Percentiles rank a stretch among this genome's conserved stretches.
phyloP scores from a whole-genome alignment of 1,140 invertebrate genomes.

The Drosophila subpulchrella region DNA sequence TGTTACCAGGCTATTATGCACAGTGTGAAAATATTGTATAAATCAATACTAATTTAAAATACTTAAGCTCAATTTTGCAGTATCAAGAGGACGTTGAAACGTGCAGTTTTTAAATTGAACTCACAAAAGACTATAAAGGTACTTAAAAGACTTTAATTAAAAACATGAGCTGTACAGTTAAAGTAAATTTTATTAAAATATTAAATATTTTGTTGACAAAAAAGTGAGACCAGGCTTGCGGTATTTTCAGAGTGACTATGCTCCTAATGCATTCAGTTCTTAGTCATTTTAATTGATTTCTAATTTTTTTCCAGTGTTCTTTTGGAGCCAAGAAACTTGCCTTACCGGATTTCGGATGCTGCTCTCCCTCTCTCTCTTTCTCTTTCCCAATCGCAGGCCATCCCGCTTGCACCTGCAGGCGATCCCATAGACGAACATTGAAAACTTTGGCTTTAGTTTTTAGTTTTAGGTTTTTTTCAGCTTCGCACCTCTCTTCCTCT shows the following conservation, averaged over 20 bases:
- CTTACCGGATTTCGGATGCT: constrained; percentile 79
- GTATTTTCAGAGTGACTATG: neutral
- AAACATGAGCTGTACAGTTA: too few relatives aligned
- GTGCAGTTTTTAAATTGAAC: neutral
- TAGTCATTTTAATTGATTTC: neutral
- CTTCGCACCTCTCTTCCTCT: constrained; percentile 23
- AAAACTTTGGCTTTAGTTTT: constrained; percentile 40
- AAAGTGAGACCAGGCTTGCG: neutral
- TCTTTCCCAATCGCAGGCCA: neutral
- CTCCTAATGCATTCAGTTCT: neutral
- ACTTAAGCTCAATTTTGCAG: neutral
- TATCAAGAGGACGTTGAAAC: constrained; percentile 4
- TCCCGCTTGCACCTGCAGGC: constrained; percentile 20
- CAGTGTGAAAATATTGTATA: neutral
- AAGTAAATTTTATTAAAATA: too few relatives aligned
- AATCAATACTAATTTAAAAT: neutral
- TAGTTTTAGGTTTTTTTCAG: constrained; percentile 24
- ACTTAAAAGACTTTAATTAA: too few relatives aligned
- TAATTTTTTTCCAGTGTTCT: constrained; percentile 5
- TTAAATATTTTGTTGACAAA: neutral
- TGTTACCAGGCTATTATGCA: neutral
- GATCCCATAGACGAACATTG: constrained; percentile 29
- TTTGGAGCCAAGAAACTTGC: constrained; percentile 73
- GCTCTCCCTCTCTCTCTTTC: constrained; percentile 11
- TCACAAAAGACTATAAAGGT: neutral